These are phyloP conservation scores for Dicrurus megarhynchus DNA, from an alignment of 2,113 vertebrate species.

Conservation along the genomic window DNA sequence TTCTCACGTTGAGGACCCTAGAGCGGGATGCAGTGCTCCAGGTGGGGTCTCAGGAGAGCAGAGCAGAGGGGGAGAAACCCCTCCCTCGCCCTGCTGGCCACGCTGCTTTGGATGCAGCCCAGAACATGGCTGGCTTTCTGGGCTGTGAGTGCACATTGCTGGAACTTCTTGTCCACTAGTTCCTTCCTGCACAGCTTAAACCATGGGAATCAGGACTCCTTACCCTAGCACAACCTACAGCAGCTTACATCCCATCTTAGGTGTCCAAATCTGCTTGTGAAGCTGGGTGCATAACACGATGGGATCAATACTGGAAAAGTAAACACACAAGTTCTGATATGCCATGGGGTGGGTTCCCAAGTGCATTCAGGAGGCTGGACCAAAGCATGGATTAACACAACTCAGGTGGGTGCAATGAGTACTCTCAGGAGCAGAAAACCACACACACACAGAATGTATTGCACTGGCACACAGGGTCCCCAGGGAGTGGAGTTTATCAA, in stretches of 20 bases:
- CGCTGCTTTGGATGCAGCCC: not conserved
- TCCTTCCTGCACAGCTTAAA: not conserved
- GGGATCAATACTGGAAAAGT: not conserved
- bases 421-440: not conserved
- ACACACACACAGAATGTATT: rapidly evolving
- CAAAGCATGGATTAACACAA: not conserved
- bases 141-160: rapidly evolving
- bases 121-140: rapidly evolving
- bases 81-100: not conserved
- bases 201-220: not conserved
- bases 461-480: not conserved
- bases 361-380: not conserved
- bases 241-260: not conserved
- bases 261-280: not conserved
- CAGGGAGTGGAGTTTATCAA: not conserved
- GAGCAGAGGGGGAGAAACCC: not conserved
- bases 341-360: not conserved
- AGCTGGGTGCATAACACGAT: not conserved
- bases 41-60: not conserved
- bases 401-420: not conserved
- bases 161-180: not conserved
- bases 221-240: not conserved
- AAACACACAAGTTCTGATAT: not conserved
- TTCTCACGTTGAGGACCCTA: not conserved
- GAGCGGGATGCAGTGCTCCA: not conserved